Percentiles rank a stretch among this genome's conserved stretches.
These are phyloP conservation scores for Mastomys natalensis DNA, from an alignment of 2,113 vertebrate genomes.

Conservation along the genomic window DNA sequence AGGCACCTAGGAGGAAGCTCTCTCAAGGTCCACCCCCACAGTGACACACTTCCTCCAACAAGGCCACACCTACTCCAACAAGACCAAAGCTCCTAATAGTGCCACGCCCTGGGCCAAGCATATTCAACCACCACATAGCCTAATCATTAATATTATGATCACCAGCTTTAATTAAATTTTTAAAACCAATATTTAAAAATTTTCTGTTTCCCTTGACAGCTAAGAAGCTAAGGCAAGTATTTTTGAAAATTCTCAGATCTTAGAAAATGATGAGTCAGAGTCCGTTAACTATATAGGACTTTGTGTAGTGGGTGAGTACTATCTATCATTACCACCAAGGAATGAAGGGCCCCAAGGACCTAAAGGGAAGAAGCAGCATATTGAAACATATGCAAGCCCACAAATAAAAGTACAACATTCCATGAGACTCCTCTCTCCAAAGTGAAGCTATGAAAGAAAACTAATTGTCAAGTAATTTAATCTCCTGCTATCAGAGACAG, in stretches of 20 bases:
- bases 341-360: not conserved
- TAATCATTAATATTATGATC: not conserved
- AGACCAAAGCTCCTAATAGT: too few species aligned
- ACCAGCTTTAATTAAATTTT: not conserved
- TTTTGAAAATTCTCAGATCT: slow-evolving; percentile 17
- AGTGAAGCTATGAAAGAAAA: not conserved
- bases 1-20: too few species aligned
- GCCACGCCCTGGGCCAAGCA: too few species aligned
- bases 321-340: not conserved
- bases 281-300: not conserved
- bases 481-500: not conserved
- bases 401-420: not conserved
- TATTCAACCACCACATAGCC: too few species aligned
- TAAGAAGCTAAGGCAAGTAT: not conserved
- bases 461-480: not conserved
- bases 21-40: too few species aligned
- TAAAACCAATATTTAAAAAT: not conserved
- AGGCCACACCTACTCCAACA: too few species aligned
- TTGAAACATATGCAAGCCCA: not conserved
- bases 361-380: not conserved
- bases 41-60: too few species aligned
- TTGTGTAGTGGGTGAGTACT: not conserved
- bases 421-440: not conserved
- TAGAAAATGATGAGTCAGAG: not conserved
- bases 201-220: not conserved